Evolutionary conservation across 2,113 vertebrate species (phyloP).

Genomic region (Galeopterus variegatus): DNA sequence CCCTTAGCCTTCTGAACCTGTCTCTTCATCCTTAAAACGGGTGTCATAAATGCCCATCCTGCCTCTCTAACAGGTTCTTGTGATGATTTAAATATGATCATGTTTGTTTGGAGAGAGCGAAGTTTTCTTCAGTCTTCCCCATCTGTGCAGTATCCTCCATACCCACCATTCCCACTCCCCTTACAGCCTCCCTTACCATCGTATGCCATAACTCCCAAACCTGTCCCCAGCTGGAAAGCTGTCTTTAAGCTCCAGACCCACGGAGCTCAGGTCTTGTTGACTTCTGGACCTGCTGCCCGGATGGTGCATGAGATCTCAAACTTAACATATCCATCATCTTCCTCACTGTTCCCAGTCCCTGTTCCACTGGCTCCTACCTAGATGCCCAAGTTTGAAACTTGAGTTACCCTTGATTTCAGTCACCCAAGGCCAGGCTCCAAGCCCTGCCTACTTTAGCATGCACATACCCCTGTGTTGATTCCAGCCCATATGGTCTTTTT

Average conservation of each 20-base stretch:
- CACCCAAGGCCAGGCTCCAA: background rate
- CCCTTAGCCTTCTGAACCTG: background rate
- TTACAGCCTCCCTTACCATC: background rate
- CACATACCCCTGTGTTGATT: background rate
- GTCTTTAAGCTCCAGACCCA: background rate
- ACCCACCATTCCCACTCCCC: background rate
- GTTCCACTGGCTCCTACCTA: background rate
- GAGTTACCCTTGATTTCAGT: background rate
- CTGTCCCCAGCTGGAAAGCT: background rate
- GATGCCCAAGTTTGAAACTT: background rate
- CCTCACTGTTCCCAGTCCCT: background rate
- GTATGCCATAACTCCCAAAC: background rate
- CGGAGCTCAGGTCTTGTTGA: background rate
- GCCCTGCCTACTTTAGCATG: background rate
- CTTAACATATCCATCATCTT: background rate
- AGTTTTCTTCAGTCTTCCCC: background rate
- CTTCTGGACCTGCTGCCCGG: background rate
- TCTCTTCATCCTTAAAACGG: background rate
- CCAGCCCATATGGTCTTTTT: background rate
- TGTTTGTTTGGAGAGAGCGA: background rate
- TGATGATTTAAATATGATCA: conserved; percentile 21
- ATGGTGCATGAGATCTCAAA: background rate
- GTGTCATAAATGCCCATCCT: background rate
- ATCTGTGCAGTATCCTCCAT: background rate
- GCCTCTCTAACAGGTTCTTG: background rate